Evolutionary conservation across 2,797 vertebrate genomes (phyloP).

Genomic region (Tragelaphus eurycerus): DNA sequence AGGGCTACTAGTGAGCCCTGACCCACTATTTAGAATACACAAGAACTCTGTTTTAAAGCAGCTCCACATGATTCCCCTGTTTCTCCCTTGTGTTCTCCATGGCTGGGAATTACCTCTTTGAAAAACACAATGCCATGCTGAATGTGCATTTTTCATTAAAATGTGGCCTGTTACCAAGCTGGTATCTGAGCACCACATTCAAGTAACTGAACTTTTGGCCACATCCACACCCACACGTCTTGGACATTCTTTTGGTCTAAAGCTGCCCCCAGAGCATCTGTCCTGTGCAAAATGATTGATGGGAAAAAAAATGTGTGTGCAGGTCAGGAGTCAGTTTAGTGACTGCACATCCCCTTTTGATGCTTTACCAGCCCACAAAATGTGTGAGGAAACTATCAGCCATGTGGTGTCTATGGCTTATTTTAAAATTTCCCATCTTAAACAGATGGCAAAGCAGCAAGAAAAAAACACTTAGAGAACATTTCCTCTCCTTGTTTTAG

Average conservation of each 20-base stretch:
- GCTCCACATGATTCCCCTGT: slow-evolving; percentile 42
- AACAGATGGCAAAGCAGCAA: neutral
- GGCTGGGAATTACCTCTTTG: slow-evolving; percentile 57
- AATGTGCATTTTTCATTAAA: slow-evolving; percentile 64
- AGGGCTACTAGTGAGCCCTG: neutral
- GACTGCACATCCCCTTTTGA: neutral
- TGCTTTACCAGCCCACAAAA: neutral
- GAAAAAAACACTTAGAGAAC: neutral
- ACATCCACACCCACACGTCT: slow-evolving; percentile 72
- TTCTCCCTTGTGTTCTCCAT: slow-evolving; percentile 19
- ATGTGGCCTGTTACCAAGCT: slow-evolving; percentile 56
- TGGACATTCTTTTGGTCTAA: slow-evolving; percentile 62
- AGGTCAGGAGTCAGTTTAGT: slow-evolving; percentile 33
- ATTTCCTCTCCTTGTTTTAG: neutral
- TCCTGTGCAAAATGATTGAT: slow-evolving; percentile 54
- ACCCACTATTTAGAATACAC: neutral
- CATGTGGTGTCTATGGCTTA: neutral
- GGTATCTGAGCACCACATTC: slow-evolving; percentile 44
- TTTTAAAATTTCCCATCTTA: neutral
- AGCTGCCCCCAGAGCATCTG: slow-evolving; percentile 60
- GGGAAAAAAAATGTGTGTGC: neutral
- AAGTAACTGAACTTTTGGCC: slow-evolving; percentile 52
- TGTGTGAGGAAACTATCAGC: neutral
- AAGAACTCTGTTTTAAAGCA: slow-evolving; percentile 35
- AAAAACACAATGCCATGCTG: slow-evolving; percentile 60